Evolutionary conservation across 2,888 invertebrate species (phyloP).

Genomic region (Drosophila siamana): DNA sequence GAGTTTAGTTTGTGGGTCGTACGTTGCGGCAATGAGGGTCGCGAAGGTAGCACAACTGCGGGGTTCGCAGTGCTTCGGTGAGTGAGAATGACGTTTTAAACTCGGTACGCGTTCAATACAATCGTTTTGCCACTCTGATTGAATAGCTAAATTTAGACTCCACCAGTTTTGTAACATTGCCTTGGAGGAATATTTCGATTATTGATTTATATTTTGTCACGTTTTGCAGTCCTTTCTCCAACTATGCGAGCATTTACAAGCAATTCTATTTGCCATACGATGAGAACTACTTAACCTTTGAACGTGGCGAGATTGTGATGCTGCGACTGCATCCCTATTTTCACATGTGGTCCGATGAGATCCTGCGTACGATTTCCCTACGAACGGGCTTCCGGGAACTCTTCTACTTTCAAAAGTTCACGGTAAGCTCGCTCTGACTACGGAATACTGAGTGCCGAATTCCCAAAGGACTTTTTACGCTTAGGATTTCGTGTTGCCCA

Average conservation of each 20-base stretch:
- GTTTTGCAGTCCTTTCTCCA: constrained; percentile 38
- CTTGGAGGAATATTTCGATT: not conserved
- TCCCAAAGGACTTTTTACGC: not conserved
- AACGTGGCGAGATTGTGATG: constrained; percentile 70
- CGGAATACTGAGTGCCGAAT: not conserved
- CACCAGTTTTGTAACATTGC: too few relatives aligned
- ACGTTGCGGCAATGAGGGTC: constrained; percentile 58
- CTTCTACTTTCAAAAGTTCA: constrained; percentile 56
- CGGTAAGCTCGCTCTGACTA: constrained; percentile 32
- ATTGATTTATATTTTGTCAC: not conserved
- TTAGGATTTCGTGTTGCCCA: constrained; percentile 49
- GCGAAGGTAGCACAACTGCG: constrained; percentile 57
- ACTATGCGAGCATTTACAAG: constrained; percentile 48
- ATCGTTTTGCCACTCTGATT: too few relatives aligned
- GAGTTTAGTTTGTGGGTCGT: constrained; percentile 64
- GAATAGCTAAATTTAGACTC: too few relatives aligned
- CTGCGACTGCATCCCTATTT: constrained; percentile 79
- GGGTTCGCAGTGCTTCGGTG: constrained; percentile 79
- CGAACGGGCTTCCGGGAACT: constrained; percentile 67
- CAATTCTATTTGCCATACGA: constrained; percentile 54
- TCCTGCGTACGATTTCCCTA: constrained; percentile 72
- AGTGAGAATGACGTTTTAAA: not conserved
- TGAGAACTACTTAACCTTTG: constrained; percentile 42
- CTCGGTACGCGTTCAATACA: too few relatives aligned
- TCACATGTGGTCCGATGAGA: constrained; percentile 68